These are phyloP conservation scores for Deilephila elpenor DNA, from an alignment of 2,888 invertebrate genomes.

Conservation along the genomic window DNA sequence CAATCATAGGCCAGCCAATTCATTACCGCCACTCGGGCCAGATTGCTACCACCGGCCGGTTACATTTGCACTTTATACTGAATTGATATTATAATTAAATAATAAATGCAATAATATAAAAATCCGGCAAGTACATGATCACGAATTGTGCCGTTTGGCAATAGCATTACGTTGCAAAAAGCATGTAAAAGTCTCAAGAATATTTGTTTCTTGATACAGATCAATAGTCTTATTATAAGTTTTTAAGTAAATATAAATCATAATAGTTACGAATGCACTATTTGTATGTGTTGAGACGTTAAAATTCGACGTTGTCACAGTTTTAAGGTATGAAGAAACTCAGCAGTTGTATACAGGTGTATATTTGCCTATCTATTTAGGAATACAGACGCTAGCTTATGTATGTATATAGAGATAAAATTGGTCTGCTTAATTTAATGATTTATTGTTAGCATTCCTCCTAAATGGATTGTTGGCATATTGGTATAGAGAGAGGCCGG, in stretches of 20 bases:
- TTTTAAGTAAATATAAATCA: no score
- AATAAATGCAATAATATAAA: not conserved
- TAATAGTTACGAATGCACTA: no score
- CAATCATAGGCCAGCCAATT: constrained; percentile 80
- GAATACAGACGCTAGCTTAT: not conserved
- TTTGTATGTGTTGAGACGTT: no score
- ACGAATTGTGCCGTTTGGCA: no score
- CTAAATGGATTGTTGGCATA: constrained; percentile 36
- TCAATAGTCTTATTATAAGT: no score
- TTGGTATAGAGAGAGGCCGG: constrained; percentile 38
- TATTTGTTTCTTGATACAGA: no score
- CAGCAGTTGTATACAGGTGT: no score
- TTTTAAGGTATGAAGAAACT: no score
- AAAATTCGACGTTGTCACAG: no score
- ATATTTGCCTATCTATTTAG: no score
- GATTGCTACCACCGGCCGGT: constrained; percentile 57
- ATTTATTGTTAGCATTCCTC: not conserved
- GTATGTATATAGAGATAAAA: not conserved
- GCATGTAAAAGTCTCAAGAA: no score
- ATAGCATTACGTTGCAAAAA: no score
- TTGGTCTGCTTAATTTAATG: not conserved
- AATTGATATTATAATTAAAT: constrained; percentile 7
- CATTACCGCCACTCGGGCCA: constrained; percentile 80
- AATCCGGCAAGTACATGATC: not conserved
- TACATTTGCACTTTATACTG: constrained; percentile 17